Evolutionary conservation across 2,797 vertebrate species (phyloP).

Genomic region (Hydrolagus colliei): DNA sequence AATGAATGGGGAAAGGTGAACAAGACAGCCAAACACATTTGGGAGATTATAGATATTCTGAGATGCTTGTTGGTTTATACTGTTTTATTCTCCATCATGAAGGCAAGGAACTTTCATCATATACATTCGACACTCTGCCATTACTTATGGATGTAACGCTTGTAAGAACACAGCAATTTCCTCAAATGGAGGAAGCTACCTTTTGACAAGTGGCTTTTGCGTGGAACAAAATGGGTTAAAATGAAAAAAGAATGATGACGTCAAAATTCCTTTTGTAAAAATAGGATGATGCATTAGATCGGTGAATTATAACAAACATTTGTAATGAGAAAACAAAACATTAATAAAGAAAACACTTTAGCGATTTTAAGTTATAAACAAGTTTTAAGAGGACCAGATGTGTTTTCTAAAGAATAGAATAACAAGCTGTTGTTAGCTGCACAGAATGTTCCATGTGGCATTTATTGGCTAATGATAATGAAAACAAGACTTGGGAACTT

Average conservation of each 20-base stretch:
- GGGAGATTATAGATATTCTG: no score
- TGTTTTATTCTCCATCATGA: background rate
- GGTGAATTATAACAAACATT: slow-evolving; percentile 10
- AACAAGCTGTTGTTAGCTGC: slow-evolving; percentile 33
- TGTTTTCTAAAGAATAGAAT: slow-evolving; percentile 32
- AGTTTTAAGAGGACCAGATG: slow-evolving; percentile 39
- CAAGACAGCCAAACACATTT: no score
- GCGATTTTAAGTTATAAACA: slow-evolving; percentile 36
- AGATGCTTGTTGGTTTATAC: background rate
- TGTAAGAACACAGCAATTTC: background rate
- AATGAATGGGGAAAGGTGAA: no score
- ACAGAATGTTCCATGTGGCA: slow-evolving; percentile 35
- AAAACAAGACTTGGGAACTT: slow-evolving; percentile 36
- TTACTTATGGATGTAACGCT: background rate
- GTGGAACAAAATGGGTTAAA: background rate
- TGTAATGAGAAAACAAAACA: slow-evolving; percentile 33
- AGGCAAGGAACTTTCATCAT: background rate
- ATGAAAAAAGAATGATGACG: background rate
- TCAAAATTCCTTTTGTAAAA: background rate
- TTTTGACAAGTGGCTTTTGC: no score
- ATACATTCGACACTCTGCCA: no score
- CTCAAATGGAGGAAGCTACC: background rate
- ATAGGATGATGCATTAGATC: slow-evolving; percentile 6
- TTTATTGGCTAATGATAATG: slow-evolving; percentile 35
- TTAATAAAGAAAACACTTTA: slow-evolving; percentile 33